Evolutionary conservation across 2,113 vertebrate species (phyloP).

Genomic region (Ageneiosus marmoratus): DNA sequence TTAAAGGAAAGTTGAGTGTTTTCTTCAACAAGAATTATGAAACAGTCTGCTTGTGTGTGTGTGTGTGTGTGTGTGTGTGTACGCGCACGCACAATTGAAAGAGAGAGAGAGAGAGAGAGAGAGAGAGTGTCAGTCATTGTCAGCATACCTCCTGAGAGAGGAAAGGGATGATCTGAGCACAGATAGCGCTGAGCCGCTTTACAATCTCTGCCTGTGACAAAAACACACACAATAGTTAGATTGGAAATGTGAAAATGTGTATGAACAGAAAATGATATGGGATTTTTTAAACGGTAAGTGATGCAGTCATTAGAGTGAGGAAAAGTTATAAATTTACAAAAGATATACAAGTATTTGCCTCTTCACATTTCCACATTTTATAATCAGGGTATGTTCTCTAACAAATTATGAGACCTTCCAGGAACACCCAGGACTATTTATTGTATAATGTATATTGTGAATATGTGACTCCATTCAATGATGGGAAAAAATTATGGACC

Average conservation of each 20-base stretch:
- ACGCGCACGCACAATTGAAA: background rate
- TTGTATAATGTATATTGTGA: background rate
- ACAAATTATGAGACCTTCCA: background rate
- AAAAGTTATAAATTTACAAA: background rate
- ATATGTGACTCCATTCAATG: background rate
- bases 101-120: slow-evolving; percentile 17
- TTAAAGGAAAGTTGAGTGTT: slow-evolving; percentile 12
- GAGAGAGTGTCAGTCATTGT: slow-evolving; percentile 40
- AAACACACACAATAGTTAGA: background rate
- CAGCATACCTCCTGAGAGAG: slow-evolving; percentile 89
- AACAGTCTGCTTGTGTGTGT: slow-evolving; percentile 44
- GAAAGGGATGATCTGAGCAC: slow-evolving; percentile 90
- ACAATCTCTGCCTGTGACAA: slow-evolving; percentile 87
- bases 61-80: slow-evolving; percentile 18
- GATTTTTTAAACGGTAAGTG: background rate
- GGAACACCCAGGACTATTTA: background rate
- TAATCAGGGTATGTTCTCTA: background rate
- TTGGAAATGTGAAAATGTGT: background rate
- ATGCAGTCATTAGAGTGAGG: background rate
- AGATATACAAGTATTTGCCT: background rate
- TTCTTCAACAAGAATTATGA: slow-evolving; percentile 29
- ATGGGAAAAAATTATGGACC: background rate
- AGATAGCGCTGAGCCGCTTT: slow-evolving; percentile 90
- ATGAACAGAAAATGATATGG: background rate
- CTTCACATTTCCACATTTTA: background rate